phyloP scores from a whole-genome alignment of 2,113 vertebrate genomes.

The Galemys pyrenaicus region DNA sequence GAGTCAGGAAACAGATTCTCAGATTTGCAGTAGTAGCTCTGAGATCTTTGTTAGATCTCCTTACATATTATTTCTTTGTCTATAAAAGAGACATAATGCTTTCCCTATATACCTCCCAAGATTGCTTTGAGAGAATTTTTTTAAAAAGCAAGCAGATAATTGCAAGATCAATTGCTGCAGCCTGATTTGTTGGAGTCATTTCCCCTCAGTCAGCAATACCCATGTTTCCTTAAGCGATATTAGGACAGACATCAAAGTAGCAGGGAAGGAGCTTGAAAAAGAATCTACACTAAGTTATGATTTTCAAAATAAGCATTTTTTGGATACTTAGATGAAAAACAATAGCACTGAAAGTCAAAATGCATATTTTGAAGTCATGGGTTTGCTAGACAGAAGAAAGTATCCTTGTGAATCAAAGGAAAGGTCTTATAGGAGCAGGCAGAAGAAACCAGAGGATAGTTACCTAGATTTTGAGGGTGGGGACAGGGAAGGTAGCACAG shows the following conservation, averaged over 20 bases:
- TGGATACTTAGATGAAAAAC: conserved; percentile 16
- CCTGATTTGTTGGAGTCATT: not conserved
- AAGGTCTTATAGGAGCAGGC: not conserved
- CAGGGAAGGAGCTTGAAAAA: not conserved
- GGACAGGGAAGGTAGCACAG: not conserved
- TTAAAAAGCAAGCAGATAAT: not conserved
- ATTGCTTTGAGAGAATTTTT: not conserved
- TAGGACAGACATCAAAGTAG: not conserved
- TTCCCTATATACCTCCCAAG: not conserved
- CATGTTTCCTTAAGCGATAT: not conserved
- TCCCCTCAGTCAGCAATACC: not conserved
- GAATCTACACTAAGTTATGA: conserved; percentile 2
- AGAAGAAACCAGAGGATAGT: not conserved
- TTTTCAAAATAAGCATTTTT: not conserved
- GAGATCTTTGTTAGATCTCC: not conserved
- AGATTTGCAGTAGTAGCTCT: not conserved
- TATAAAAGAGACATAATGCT: not conserved
- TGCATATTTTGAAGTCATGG: not conserved
- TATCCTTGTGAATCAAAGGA: not conserved
- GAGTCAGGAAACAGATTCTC: not conserved
- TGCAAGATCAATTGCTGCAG: not conserved
- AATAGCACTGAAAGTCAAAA: not conserved
- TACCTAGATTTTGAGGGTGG: not conserved
- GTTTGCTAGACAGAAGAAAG: not conserved
- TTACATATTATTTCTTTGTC: not conserved